Evolutionary conservation across 2,888 invertebrate species (phyloP), one percentile per base, ranked within the genome.

Genomic region (Mythimna impura): DNA sequence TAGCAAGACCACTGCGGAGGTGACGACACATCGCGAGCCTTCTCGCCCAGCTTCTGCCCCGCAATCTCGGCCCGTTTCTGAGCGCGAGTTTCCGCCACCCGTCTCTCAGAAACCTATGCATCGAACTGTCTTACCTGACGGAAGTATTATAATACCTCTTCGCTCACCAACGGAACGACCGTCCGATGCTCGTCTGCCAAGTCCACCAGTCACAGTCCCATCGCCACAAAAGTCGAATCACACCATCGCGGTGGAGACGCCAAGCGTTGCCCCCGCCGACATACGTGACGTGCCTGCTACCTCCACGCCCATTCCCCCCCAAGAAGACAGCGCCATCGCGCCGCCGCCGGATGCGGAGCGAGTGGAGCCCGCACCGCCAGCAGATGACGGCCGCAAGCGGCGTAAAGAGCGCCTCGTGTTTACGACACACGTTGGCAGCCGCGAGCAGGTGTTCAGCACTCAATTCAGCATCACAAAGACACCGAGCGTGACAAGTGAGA

Each of bases 381-480:
- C 69, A 66, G 83, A 82, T 54, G 85, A 86, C 0, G 87, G 89
- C 10, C 87, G 87, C 12, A 86, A 85, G 9, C 87, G 88, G 22
- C 88, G 92, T 54, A 92, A 91, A 67, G 94, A 95, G 78, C 94
- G 97, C 63, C 92, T 97, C 63, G 94, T 97, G 68, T 98, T 98
- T 89, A 97, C 97, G 71, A 98, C 97, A 12, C 97, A 97, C 82
- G 94, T 98, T 61, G 97, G 97, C 47, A 97, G 97, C 87, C 96
- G 97, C 88, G 97, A 97, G 86, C 97, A 97, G 91, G 96, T 97
- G 62, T 98, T 98, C 89, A 97, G 97, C 85, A 97, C 97, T 6
- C 97, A 97, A 85, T 96, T 97, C 83, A 97, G 97, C 88, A 95
- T 97, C 83, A 97, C 97, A 1, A 97, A 97, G 89, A 97, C 97